A percentile compares a stretch with the other conserved stretches of the same genome.
Conservation (phyloP, 2,888 invertebrate genomes). For the Platerodrilus igneus region DNA sequence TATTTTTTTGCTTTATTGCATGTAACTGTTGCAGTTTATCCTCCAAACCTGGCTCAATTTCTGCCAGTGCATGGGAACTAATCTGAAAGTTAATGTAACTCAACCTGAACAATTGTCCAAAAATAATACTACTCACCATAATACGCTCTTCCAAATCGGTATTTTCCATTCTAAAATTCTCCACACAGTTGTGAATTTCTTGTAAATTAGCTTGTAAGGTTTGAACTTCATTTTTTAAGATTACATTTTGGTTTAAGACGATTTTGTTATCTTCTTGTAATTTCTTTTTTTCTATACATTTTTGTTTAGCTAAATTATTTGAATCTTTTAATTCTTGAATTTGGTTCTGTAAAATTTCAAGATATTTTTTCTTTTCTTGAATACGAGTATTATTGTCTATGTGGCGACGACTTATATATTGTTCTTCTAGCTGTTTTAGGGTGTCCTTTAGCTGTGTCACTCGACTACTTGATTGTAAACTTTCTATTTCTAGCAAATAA, state of each 20-base stretch:
- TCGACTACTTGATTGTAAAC: slow-evolving; percentile 17
- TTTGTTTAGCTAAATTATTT: too few species aligned
- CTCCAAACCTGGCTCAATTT: too few species aligned
- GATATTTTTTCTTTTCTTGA: neutral
- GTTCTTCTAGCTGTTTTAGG: slow-evolving; percentile 15
- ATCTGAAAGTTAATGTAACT: neutral
- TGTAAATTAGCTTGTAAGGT: neutral
- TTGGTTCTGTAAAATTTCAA: slow-evolving; percentile 2
- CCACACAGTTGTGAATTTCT: slow-evolving; percentile 2
- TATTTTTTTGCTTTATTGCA: slow-evolving; percentile 32
- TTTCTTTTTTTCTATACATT: too few species aligned
- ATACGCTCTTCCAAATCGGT: neutral
- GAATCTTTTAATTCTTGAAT: too few species aligned
- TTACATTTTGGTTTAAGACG: too few species aligned
- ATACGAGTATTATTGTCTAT: slow-evolving; percentile 13
- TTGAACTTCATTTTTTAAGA: neutral
- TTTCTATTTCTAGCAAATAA: slow-evolving; percentile 27
- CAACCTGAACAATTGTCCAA: too few species aligned
- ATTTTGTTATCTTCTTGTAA: too few species aligned
- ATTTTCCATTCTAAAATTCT: slow-evolving; percentile 2
- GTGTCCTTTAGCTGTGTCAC: too few species aligned
- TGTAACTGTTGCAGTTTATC: too few species aligned
- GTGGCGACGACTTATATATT: too few species aligned
- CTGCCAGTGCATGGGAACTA: too few species aligned
- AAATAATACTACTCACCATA: neutral